Base-by-base conservation (phyloP, 2,113 vertebrate genomes). In the Epinephelus lanceolatus region DNA sequence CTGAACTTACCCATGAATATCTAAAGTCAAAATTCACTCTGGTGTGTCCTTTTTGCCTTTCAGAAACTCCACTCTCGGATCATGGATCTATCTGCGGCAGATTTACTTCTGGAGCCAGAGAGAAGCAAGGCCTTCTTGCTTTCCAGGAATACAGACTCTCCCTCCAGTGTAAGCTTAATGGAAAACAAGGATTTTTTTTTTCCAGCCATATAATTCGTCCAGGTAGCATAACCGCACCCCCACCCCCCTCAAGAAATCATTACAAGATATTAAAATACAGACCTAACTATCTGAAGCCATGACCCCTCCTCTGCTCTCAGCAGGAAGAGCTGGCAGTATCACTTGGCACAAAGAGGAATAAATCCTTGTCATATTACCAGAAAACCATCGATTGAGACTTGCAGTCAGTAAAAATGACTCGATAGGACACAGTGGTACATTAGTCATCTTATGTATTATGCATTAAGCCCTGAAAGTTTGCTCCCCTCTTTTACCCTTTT, bases 391-490 rank as follows among this genome's bases (percentile, higher is more conserved):
- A 97, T 97, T 97, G 95, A 86, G 95, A 93, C 94, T 96, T n/a
- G 74, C 80, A 90, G 86, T 86, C 94, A 95, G 96, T 92, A 91
- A 91, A 96, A 94, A 95, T 93, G 96, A 95, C 95, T 96, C 95
- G 95, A 94, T 93, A 96, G 95, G 93, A 94, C 91, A 59, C 45
- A 82, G 85, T 92, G 94, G 90, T 87, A 27, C 96, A 97, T 97
- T 96, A 96, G 93, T 97, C 96, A 93, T 93, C 93, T 98, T 96
- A 97, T 97, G 96, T 97, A 94, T 95, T 97, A 98, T 97, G 96
- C 95, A 98, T 97, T 94, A 95, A 95, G 92, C 93, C 88, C 55
- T 96, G 92, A 96, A 97, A 87, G 76, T 86, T 86, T 7, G 66
- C 76, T 77, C 57, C 59, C 33, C 85, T 83, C 53, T 88, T 81